A percentile compares a stretch with the other conserved stretches of the same genome.
Conservation (phyloP, 2,888 invertebrate species). For the Drosophila tripunctata region DNA sequence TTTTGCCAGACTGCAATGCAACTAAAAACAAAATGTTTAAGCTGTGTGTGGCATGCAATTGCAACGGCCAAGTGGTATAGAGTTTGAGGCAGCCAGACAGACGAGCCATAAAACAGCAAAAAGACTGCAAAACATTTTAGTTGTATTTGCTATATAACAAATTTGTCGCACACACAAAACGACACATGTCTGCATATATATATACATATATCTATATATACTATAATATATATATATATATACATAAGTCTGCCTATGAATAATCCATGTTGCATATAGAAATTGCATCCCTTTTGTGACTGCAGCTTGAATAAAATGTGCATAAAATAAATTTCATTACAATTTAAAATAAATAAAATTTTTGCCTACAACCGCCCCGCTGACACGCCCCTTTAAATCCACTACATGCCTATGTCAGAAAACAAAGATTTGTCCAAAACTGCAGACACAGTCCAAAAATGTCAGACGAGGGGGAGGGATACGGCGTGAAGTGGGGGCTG, state of each 20-base stretch:
- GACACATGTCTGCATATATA: constrained; percentile 2
- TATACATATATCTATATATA: constrained; percentile 9
- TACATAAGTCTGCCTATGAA: no score
- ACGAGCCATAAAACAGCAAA: constrained; percentile 69
- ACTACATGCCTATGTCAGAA: constrained; percentile 29
- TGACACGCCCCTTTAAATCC: no score
- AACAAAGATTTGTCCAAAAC: constrained; percentile 62
- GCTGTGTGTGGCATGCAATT: constrained; percentile 28
- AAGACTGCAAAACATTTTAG: constrained; percentile 73
- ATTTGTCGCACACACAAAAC: constrained; percentile 17
- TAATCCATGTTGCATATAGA: constrained; percentile 67
- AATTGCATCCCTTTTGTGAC: constrained; percentile 51
- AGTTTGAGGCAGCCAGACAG: constrained; percentile 60
- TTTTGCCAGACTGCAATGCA: constrained; percentile 73
- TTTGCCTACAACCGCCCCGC: background rate
- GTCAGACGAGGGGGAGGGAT: background rate
- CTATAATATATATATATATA: constrained; percentile 17
- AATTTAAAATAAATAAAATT: constrained; percentile 78
- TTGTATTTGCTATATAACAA: constrained; percentile 72
- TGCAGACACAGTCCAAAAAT: constrained; percentile 36
- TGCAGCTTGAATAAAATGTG: constrained; percentile 66
- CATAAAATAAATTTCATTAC: constrained; percentile 78
- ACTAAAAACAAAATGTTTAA: constrained; percentile 58
- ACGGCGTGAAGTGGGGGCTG: background rate
- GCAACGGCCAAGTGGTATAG: no score